Conservation (phyloP, 2,888 invertebrate species). For the Temnothorax rugatulus region DNA sequence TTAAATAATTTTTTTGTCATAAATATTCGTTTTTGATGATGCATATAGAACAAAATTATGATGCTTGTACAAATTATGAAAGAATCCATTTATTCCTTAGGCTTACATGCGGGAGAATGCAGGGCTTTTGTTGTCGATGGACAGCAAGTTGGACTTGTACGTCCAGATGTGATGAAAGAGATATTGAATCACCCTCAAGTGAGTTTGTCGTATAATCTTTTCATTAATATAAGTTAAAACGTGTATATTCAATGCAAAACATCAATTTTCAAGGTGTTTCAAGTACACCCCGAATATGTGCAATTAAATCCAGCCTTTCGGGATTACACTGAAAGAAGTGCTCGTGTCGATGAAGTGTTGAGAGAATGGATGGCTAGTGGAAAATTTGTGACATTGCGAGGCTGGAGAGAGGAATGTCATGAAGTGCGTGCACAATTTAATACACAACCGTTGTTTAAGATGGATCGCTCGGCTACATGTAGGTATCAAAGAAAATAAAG, state of each 20-base stretch:
- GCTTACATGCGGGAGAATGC: conserved; percentile 92
- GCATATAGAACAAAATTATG: background rate
- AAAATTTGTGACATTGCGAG: conserved; percentile 93
- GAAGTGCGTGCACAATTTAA: conserved; percentile 94
- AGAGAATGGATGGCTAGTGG: conserved; percentile 92
- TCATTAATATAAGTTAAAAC: conserved; percentile 46
- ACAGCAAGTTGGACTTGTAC: conserved; percentile 95
- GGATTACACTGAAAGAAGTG: conserved; percentile 94
- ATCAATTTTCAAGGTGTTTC: conserved; percentile 88
- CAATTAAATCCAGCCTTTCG: conserved; percentile 95
- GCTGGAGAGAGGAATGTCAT: conserved; percentile 98
- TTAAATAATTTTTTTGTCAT: background rate
- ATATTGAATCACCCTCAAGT: conserved; percentile 94
- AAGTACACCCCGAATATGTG: conserved; percentile 91
- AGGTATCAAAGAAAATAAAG: conserved; percentile 74
- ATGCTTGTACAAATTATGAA: conserved; percentile 77
- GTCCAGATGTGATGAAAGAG: conserved; percentile 94
- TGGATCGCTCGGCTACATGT: conserved; percentile 97
- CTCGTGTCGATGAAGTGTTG: conserved; percentile 92
- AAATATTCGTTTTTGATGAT: background rate
- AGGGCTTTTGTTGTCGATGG: conserved; percentile 96
- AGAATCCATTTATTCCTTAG: conserved; percentile 86
- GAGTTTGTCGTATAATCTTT: conserved; percentile 73
- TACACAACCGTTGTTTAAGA: conserved; percentile 89
- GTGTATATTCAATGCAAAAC: conserved; percentile 25